A percentile compares a stretch with the other conserved stretches of the same genome.
phyloP scores from a whole-genome alignment of 2,113 vertebrate species.

The Bufo bufo region DNA sequence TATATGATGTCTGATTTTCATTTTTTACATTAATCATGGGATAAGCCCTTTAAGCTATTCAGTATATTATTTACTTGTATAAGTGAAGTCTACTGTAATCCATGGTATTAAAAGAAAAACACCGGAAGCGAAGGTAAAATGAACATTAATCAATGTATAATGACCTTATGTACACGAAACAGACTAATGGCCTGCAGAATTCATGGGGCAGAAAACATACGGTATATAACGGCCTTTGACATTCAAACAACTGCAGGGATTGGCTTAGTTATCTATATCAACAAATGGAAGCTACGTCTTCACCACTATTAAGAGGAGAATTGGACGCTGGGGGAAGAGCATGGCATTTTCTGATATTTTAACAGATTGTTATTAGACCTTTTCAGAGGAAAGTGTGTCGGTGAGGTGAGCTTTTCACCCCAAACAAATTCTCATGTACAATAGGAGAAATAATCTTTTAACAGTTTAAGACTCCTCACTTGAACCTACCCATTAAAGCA shows the following conservation, averaged over 20 bases:
- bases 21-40: too few relatives aligned
- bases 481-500: constrained; percentile 28
- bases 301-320: constrained; percentile 1
- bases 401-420: constrained; percentile 25
- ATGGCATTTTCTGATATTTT: constrained; percentile 48
- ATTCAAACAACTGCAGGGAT: constrained; percentile 8
- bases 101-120: not conserved
- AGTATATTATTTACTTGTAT: not conserved
- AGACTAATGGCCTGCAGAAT: not conserved
- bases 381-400: constrained; percentile 14
- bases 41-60: too few relatives aligned
- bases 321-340: not conserved
- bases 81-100: not conserved
- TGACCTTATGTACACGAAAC: not conserved
- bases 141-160: constrained; percentile 23
- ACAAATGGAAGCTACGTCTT: constrained; percentile 18
- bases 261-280: constrained; percentile 15
- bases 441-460: constrained; percentile 36
- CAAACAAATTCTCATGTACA: constrained; percentile 33
- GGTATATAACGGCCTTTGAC: not conserved
- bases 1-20: too few relatives aligned
- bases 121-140: not conserved
- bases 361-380: constrained; percentile 35
- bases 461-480: constrained; percentile 20
- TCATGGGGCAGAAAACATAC: not conserved